Base-by-base conservation (phyloP, 1,140 invertebrate species). In the Oryctes rhinoceros region DNA sequence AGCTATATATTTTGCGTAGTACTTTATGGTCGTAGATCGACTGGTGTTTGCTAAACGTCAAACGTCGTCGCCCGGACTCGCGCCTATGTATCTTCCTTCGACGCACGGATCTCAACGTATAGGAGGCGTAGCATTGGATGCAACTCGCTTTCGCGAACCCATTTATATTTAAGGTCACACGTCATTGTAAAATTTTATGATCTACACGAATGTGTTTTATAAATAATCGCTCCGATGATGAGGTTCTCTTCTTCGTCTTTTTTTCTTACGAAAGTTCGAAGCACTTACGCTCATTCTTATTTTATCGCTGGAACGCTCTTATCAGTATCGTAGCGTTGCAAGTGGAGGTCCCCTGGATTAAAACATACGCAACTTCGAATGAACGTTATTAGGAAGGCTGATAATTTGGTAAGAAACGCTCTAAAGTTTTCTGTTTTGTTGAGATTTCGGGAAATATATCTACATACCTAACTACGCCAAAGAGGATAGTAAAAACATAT, bases 151-250 rank as follows among this genome's bases (percentile, higher is more conserved):
- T 24, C 15, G 37, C 39, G 10, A 44, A 37, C 78, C 59, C 78
- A 81, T 81, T 81, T 81, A 81, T 81, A 81, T 80, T 80, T 81
- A 81, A 81, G 79, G 81, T 81, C 81, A 81, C 79, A 81, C 78
- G 81, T 80, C 78, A 78, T 78, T 74, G 76, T 80, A 74, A 81
- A 81, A 78, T 80, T 81, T 81, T 81, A 81, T 80, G 81, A 24
- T 76, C 77, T 65, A 37, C 35, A 78, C 77, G 48, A 78, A 59
- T 78, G 77, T 78, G 77, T 65, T 65, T 53, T 78, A 65, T 78
- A 78, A 78, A 78, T 78, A 59, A 78, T 59, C 65, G 24, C 20
- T 24, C 24, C 53, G 53, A 71, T 71, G 24, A 71, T 71, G 65
- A 24, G 18, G 13, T 71, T 24, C n/a, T 71, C 65, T 71, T 62